Conservation (phyloP, 2,113 vertebrate genomes). For the Eulemur macaco region DNA sequence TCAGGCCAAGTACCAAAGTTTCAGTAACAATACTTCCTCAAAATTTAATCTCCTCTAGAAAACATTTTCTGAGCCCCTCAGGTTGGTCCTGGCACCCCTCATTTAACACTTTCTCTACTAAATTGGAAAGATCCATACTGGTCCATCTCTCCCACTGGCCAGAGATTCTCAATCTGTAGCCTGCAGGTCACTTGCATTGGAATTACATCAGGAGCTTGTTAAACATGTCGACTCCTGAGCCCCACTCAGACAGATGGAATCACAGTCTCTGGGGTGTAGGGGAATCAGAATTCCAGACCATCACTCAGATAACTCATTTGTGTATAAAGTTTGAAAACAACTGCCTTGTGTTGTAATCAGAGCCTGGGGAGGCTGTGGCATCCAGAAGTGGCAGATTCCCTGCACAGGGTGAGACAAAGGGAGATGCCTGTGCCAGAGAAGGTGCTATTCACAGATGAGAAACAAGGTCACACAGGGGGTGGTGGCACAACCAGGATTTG, state of each 20-base stretch:
- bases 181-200: background rate
- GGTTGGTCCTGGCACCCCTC: background rate
- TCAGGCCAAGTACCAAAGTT: too few relatives aligned
- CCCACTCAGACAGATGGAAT: background rate
- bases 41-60: background rate
- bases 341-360: background rate
- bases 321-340: background rate
- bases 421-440: background rate
- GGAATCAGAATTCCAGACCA: background rate
- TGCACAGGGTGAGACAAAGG: rapidly evolving
- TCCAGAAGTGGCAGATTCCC: background rate
- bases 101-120: background rate
- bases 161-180: background rate
- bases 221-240: background rate
- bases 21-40: background rate
- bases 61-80: background rate
- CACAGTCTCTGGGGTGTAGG: background rate
- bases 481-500: background rate
- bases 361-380: background rate
- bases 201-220: background rate
- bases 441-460: background rate
- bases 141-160: background rate
- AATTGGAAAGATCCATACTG: background rate
- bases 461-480: background rate
- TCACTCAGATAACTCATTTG: background rate